Base-by-base conservation (phyloP, 2,113 vertebrate species). In the Pipra filicauda region DNA sequence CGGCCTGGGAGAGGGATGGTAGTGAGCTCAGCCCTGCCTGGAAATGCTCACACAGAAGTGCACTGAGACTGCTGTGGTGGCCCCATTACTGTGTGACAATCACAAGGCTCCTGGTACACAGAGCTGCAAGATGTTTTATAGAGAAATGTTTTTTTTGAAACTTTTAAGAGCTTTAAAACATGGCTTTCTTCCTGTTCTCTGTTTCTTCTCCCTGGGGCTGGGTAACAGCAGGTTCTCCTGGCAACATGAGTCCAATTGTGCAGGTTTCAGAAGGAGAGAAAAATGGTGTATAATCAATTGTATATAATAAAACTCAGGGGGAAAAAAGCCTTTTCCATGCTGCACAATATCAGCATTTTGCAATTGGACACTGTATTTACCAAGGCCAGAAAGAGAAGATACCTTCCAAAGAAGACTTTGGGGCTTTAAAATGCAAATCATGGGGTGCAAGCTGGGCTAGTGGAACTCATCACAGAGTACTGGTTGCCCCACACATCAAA, bases 201-300 rank as follows among this genome's bases (percentile, higher is more conserved):
- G n/a, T 46, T 95, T 73, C 91, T 95, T 95, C 94, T 95, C 96
- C 96, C 94, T 76, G 95, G 78, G 95, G 95, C 96, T 93, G 89
- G 93, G 93, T 96, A 97, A 96, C 96, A 97, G 94, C 95, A 96
- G 91, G 95, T 96, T 97, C 94, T 96, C 92, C 93, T 96, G 94
- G 95, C 65, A 64, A 96, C 96, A 97, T 3, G 89, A 96, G 93
- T 96, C 94, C 94, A 97, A 96, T 97, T 96, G 96, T 97, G 91
- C 94, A 96, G 93, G 94, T 96, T 96, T 97, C 95, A 95, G 91
- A 97, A 94, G 87, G 89, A 94, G 89, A 96, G 93, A 83, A 89
- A 97, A 96, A 96, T 93, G 84, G 89, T 96, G 89, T 96, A 95
- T 96, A 96, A 96, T 96, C 95, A 96, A 95, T 95, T 94, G 87